Evolutionary conservation across 2,888 invertebrate species (phyloP), one percentile per base, ranked within the genome.

Genomic region (Boloria euphrosyne): DNA sequence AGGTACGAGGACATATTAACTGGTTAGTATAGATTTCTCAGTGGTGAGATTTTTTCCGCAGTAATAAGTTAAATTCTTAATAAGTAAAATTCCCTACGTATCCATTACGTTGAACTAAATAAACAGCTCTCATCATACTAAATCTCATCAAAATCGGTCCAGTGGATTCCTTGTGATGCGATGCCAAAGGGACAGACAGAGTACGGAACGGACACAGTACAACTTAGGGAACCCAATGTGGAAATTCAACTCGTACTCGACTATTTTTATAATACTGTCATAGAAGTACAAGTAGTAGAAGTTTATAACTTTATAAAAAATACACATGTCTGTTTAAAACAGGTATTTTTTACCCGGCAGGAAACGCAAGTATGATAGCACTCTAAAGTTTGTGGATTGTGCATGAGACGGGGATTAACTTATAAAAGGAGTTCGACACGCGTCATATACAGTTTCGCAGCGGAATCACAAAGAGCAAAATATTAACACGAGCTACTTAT

Each of bases 401-500:
- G 84, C 80, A 83, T 84, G 85, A 87, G 85, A 86, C 81, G 81
- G 80, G 83, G 89, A 89, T 90, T 87, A 89, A 90, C 84, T 90
- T 86, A 77, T 82, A 82, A 86, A 85, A 87, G 86, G 82, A 84
- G 85, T 87, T 89, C 84, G 87, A 84, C 84, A 77, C 75, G 80
- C 81, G 84, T 83, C 76, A 82, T 77, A 80, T 77, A 80, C 80
- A 78, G 75, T 78, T 76, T 70, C 73, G 78, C 74, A 74, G 74
- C 74, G 78, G 81, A 83, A 85, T 88, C 89, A 89, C 85, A 87
- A 88, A 89, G 88, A 83, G 87, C 81, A 72, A 82, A 86, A 86
- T 86, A 89, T 89, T 89, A 90, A 86, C 85, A 82, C 86, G 80
- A 84, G 80, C 79, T 84, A 85, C 86, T 87, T 88, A 86, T 87